Conservation (phyloP, 2,797 vertebrate species). For the Atherinosoma microstoma region DNA sequence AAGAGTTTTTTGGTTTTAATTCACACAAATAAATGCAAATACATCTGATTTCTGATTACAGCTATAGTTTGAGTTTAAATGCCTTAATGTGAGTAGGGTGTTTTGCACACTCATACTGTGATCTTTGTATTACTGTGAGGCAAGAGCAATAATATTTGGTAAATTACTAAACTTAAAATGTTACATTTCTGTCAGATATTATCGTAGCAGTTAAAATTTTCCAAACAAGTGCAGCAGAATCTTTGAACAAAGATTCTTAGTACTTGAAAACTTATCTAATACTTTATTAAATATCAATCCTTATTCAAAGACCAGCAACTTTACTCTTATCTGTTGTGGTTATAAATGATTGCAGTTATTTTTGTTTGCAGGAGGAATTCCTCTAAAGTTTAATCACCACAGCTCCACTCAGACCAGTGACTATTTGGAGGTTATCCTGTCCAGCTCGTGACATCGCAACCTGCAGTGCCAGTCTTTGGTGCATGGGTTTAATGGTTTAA, state of each 20-base stretch:
- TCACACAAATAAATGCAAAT: constrained; percentile 48
- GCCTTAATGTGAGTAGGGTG: constrained; percentile 56
- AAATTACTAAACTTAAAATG: constrained; percentile 32
- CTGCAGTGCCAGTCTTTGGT: neutral
- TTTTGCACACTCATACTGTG: constrained; percentile 51
- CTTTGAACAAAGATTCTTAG: neutral
- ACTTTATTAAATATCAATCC: no score
- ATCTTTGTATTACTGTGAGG: constrained; percentile 30
- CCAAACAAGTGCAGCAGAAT: neutral
- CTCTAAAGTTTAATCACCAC: neutral
- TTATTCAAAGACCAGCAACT: neutral
- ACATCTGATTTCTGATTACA: constrained; percentile 41
- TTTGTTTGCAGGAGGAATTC: neutral
- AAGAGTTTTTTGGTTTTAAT: constrained; percentile 17
- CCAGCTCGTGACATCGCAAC: no score
- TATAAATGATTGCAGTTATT: neutral
- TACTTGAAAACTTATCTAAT: neutral
- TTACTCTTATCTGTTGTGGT: neutral
- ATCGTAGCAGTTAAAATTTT: neutral
- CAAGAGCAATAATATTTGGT: constrained; percentile 55
- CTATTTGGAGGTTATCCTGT: no score
- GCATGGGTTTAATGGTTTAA: no score
- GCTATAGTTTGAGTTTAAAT: constrained; percentile 38
- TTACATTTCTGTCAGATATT: neutral
- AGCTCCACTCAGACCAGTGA: neutral